Evolutionary conservation across 2,888 invertebrate genomes (phyloP), one percentile per base, ranked within the genome.

Genomic region (Drosophila cyrtoloma): DNA sequence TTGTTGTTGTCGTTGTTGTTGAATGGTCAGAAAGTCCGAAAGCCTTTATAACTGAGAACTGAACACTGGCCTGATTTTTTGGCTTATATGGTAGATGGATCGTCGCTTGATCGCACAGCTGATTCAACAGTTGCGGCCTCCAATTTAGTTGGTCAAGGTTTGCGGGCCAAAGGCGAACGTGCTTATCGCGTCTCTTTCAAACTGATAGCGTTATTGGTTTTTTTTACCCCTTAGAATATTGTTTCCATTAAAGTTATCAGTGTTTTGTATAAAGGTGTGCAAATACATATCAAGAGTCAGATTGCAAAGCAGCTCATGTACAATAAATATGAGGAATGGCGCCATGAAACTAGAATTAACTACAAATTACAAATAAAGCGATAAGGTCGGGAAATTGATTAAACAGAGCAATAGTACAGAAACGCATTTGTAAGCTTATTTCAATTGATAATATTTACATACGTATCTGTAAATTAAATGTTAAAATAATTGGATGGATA

Each of bases 81-180:
- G 28, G 75, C 84, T 53, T 79, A 79, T 74, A 69, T 70, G 71
- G 66, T 42, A 35, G n/a, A 30, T 55, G 60, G 32, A 39, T 44
- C n/a, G 19, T 53, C 26, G 42, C 26, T 52, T 32, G 57, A 72
- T 76, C 61, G 70, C 52, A 75, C 86, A 84, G 84, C 87, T 85
- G 84, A 75, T 89, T 77, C 67, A 72, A 58, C 67, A 72, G 52
- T 55, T 55, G 37, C 51, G 56, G 71, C 70, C 75, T 66, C 72
- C 82, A 72, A 84, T 77, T 87, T 63, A 84, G 72, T 81, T 89
- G 87, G 84, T 87, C 88, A 84, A 84, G 83, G 88, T 76, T 87
- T 81, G 58, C 32, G 56, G 57, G 56, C 39, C 52, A 65, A 59
- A 70, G 51, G 61, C 39, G 67, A 59, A 70, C 68, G 57, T 55